Conservation (phyloP, 2,797 vertebrate genomes). For the Microhierax caerulescens region DNA sequence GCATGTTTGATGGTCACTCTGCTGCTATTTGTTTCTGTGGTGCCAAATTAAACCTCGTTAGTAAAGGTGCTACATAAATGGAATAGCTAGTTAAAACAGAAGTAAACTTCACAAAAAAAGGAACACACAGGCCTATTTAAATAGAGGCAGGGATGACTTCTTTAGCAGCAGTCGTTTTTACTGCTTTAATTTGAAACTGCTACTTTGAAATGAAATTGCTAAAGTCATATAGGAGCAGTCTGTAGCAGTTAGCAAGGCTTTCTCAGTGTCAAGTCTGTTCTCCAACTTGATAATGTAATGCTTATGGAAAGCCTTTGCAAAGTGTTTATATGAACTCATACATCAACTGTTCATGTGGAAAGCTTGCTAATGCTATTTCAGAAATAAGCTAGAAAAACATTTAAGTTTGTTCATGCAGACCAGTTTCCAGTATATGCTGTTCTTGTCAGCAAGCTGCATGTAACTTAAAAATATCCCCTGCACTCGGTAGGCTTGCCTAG, state of each 20-base stretch:
- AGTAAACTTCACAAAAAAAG: background rate
- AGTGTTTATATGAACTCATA: background rate
- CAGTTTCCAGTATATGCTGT: background rate
- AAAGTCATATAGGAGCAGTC: background rate
- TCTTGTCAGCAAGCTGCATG: background rate
- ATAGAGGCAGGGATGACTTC: background rate
- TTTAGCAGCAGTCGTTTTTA: conserved; percentile 7
- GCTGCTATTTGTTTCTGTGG: background rate
- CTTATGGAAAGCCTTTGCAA: background rate
- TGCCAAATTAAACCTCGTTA: background rate
- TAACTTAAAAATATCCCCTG: background rate
- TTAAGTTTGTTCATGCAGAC: background rate
- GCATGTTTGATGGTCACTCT: background rate
- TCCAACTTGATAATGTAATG: background rate
- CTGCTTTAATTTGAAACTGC: conserved; percentile 21
- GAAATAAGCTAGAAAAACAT: background rate
- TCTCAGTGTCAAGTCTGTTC: background rate
- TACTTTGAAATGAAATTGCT: conserved; percentile 31
- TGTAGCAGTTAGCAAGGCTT: background rate
- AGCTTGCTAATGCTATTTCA: background rate
- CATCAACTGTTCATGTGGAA: background rate
- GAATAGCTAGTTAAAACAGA: background rate
- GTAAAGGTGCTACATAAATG: background rate
- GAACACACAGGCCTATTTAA: background rate
- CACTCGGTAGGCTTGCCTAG: background rate